Conservation (phyloP, 2,797 vertebrate species). For the Emydoidea blandingii region DNA sequence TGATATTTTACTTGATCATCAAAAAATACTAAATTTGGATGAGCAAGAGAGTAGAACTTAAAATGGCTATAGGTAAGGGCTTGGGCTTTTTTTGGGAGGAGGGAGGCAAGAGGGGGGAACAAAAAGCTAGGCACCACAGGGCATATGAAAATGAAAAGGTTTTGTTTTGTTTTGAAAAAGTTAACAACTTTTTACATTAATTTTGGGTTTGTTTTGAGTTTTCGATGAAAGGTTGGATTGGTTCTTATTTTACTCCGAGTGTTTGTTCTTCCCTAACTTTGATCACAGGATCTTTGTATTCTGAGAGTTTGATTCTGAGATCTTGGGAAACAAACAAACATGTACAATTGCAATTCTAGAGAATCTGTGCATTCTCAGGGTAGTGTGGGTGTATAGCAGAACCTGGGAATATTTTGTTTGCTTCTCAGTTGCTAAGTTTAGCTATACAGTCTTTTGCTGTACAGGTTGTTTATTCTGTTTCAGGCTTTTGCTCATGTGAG, state of each 20-base stretch:
- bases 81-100: background rate
- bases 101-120: background rate
- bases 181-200: background rate
- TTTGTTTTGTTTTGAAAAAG: background rate
- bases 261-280: background rate
- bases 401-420: background rate
- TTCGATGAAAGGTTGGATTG: background rate
- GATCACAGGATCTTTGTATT: background rate
- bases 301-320: background rate
- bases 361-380: background rate
- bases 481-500: background rate
- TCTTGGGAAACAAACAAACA: background rate
- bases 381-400: background rate
- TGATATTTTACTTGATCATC: background rate
- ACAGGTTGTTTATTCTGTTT: background rate
- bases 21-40: background rate
- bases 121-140: background rate
- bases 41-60: background rate
- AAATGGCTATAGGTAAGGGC: background rate
- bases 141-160: background rate
- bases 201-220: background rate
- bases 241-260: background rate
- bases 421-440: background rate
- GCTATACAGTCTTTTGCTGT: background rate
- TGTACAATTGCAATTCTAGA: background rate